A percentile compares a stretch with the other conserved stretches of the same genome.
phyloP scores from a whole-genome alignment of 2,113 vertebrate species.

The Neolamprologus cancellatus region DNA sequence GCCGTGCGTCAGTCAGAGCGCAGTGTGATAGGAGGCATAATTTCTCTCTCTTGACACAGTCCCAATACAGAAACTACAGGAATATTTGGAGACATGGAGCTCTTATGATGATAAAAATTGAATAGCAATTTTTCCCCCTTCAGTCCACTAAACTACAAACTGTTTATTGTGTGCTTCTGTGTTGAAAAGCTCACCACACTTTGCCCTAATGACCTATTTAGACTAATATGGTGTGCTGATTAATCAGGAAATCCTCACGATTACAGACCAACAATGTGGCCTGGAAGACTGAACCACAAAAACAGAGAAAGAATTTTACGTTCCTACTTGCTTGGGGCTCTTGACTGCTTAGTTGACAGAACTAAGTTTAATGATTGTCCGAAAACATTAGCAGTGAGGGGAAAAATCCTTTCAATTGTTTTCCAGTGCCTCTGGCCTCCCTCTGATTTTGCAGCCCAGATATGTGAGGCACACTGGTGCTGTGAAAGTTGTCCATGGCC shows the following conservation, averaged over 20 bases:
- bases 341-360: not conserved
- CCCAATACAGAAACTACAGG: not conserved
- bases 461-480: not conserved
- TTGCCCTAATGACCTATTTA: slow-evolving; percentile 8
- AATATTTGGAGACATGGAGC: not conserved
- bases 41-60: slow-evolving; percentile 4
- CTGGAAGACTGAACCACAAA: not conserved
- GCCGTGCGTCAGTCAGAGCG: slow-evolving; percentile 2
- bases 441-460: not conserved
- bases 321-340: not conserved
- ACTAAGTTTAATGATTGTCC: not conserved
- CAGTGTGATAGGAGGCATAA: not conserved
- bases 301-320: not conserved
- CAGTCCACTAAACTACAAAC: not conserved
- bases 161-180: slow-evolving; percentile 8
- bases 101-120: not conserved
- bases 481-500: not conserved
- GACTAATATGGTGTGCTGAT: not conserved
- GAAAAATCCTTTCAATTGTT: not conserved
- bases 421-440: not conserved
- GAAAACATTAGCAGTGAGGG: not conserved
- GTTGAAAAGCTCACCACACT: not conserved
- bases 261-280: not conserved
- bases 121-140: not conserved
- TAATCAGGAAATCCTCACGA: slow-evolving; percentile 9